A percentile compares a stretch with the other conserved stretches of the same genome.
phyloP scores from a whole-genome alignment of 2,888 invertebrate genomes.

The Aspidiotus rigidus region DNA sequence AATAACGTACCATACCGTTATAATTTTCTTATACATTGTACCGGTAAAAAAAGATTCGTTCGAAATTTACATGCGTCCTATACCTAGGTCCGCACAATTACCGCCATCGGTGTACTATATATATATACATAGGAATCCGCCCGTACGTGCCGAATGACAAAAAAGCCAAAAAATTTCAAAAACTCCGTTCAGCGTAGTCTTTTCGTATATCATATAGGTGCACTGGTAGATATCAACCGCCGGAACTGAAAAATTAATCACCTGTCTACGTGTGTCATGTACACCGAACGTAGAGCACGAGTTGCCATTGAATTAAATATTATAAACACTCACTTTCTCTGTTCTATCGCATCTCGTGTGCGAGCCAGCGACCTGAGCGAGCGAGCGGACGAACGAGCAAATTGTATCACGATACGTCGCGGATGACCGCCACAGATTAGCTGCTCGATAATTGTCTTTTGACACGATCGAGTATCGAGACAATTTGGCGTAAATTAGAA shows the following conservation, averaged over 20 bases:
- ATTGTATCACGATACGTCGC: constrained; percentile 2
- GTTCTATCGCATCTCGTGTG: neutral
- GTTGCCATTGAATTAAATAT: neutral
- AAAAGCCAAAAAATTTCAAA: neutral
- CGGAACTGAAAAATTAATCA: neutral
- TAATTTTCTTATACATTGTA: neutral
- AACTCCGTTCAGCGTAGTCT: neutral
- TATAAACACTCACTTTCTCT: neutral
- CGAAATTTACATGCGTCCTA: neutral
- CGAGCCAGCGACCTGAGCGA: no score
- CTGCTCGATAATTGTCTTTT: neutral
- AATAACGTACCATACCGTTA: no score
- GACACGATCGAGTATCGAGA: constrained; percentile 4
- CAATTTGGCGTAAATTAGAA: neutral
- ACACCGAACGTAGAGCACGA: neutral
- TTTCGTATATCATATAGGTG: neutral
- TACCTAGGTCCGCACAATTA: neutral
- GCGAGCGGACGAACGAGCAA: neutral
- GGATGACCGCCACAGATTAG: constrained; percentile 1
- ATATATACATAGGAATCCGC: neutral
- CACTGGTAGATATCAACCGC: neutral
- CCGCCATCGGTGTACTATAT: no score
- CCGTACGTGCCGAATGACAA: neutral
- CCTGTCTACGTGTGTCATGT: constrained; percentile 4
- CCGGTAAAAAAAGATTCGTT: neutral